Evolutionary conservation across 2,113 vertebrate genomes (phyloP), one percentile per base, ranked within the genome.

Genomic region (Daboia siamensis): DNA sequence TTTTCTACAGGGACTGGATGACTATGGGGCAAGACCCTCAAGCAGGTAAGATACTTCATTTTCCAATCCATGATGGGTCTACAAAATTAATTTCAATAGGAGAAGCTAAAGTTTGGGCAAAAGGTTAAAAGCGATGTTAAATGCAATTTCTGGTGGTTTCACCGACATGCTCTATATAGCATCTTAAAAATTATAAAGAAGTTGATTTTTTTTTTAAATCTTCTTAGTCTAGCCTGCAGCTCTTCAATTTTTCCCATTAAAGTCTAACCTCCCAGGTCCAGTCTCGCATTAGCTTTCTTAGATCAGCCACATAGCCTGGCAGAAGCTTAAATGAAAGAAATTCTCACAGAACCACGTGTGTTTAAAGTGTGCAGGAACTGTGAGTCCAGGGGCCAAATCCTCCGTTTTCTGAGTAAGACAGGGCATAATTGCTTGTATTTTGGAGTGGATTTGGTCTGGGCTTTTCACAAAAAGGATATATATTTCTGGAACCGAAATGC

Each of bases 21-120:
- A 99, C 94, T 99, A 99, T 0, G 98, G 99, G 88, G 95, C 98
- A 0, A 97, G 98, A 92, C 98, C 98, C 0, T 97, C 98, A 93
- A 98, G 98, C 95, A 99, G 99, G 99, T 99, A 98, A 98, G 98
- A 91, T 10, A 17, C 20, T 39, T 39, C 6, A 88, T 87, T 94
- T 94, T 64, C 46, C 55, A 54, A 39, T 1, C 88, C 1, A 1
- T 39, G 0, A 87, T 93, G 80, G 87, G 74, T 86, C 17, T 46
- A n/a, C 59, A 0, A 0, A 95, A 2, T 26, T 17, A n/a, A 26
- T 92, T 89, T 86, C 86, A n/a, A 46, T 15, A 55, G 56, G 87
- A 91, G 0, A 0, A 17, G 88, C 93, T 44, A 86, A 92, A 0
- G 3, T 46, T 91, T 92, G 69, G 69, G 33, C 69, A 80, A 80